Evolutionary conservation across 37 sponge, comb jelly and placozoan species (phyloP).

Genomic region (Petrosia ficiformis): DNA sequence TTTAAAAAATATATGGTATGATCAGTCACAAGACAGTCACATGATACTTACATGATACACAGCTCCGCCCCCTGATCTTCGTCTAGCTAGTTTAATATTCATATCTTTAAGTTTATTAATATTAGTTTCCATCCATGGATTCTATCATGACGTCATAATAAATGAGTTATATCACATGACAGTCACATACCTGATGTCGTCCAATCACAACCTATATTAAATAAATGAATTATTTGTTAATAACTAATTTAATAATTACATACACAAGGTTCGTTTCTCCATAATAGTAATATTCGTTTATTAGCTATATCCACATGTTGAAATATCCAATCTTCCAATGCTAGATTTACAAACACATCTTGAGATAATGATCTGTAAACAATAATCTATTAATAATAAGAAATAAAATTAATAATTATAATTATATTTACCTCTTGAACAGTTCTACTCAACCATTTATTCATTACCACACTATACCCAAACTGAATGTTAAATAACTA

Average conservation of each 20-base stretch:
- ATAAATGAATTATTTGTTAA: not conserved
- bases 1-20: not conserved
- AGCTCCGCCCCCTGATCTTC: slow-evolving; percentile 84
- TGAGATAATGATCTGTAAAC: slow-evolving; percentile 38
- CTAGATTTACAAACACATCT: slow-evolving; percentile 65
- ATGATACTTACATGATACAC: slow-evolving; percentile 80
- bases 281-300: slow-evolving; percentile 49
- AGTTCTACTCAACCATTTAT: not conserved
- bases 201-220: slow-evolving; percentile 71
- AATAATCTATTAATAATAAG: slow-evolving; percentile 34
- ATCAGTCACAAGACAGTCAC: not conserved
- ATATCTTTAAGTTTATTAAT: slow-evolving; percentile 28
- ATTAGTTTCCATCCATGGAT: slow-evolving; percentile 84
- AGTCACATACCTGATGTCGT: slow-evolving; percentile 48
- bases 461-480: too few species aligned
- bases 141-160: slow-evolving; percentile 36
- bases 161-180: not conserved
- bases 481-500: too few species aligned
- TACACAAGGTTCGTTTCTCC: slow-evolving; percentile 71
- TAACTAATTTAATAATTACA: slow-evolving; percentile 4
- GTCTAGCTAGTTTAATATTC: slow-evolving; percentile 53
- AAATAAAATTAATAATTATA: not conserved
- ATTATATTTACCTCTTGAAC: not conserved
- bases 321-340: slow-evolving; percentile 73
- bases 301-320: slow-evolving; percentile 39